Evolutionary conservation across 2,888 invertebrate species (phyloP).

Genomic region (Pterostichus niger): DNA sequence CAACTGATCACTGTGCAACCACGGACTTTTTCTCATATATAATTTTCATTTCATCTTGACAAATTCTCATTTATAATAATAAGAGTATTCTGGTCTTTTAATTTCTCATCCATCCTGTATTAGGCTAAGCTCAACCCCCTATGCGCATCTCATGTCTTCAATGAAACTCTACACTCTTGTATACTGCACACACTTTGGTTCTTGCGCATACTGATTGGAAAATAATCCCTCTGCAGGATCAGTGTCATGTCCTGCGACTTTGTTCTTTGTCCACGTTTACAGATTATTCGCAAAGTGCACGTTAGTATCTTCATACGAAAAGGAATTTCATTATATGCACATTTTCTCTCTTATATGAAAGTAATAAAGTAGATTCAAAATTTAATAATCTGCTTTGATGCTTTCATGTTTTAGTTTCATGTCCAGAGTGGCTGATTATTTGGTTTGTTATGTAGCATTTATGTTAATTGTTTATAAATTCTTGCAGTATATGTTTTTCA

Average conservation of each 20-base stretch:
- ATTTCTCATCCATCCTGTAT: background rate
- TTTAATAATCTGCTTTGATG: slow-evolving; percentile 44
- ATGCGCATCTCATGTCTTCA: background rate
- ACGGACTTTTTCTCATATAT: no score
- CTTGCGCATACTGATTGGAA: slow-evolving; percentile 6
- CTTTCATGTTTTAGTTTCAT: background rate
- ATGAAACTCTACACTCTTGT: slow-evolving; percentile 15
- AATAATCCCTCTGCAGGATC: slow-evolving; percentile 18
- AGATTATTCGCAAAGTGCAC: slow-evolving; percentile 4
- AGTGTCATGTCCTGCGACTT: background rate
- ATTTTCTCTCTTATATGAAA: slow-evolving; percentile 1
- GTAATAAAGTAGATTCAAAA: slow-evolving; percentile 7
- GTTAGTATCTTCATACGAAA: background rate
- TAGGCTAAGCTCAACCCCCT: no score
- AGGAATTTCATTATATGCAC: slow-evolving; percentile 42
- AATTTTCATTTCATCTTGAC: no score
- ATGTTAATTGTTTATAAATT: background rate
- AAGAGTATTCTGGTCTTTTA: background rate
- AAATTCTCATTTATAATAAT: no score
- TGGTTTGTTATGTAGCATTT: background rate
- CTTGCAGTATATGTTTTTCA: background rate
- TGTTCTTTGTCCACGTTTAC: slow-evolving; percentile 16
- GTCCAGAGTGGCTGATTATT: slow-evolving; percentile 3
- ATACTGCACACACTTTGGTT: background rate
- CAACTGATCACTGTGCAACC: no score